Evolutionary conservation across 2,797 vertebrate species (phyloP).

Genomic region (Tinamus major): DNA sequence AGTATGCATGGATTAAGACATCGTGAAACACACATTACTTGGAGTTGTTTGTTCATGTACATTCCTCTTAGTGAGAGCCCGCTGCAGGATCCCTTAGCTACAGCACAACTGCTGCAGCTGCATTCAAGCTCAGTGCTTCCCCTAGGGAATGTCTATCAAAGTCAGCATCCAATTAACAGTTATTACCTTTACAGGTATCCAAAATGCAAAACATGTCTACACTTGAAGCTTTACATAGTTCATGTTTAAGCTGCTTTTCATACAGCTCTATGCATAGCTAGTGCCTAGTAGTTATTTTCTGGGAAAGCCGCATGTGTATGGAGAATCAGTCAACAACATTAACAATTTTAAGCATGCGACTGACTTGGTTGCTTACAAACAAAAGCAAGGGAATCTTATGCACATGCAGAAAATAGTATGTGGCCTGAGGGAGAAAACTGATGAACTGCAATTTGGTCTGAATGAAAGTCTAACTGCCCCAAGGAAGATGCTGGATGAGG

Average conservation of each 20-base stretch:
- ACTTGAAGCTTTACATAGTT: not conserved
- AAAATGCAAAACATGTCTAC: not conserved
- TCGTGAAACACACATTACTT: not conserved
- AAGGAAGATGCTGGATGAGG: not conserved
- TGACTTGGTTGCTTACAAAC: not conserved
- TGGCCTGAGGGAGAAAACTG: not conserved
- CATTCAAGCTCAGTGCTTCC: not conserved
- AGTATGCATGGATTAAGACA: not conserved
- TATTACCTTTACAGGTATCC: not conserved
- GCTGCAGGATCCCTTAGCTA: not conserved
- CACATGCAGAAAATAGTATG: not conserved
- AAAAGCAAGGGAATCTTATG: not conserved
- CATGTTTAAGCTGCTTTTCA: not conserved
- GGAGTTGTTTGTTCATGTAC: not conserved
- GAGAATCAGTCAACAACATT: not conserved
- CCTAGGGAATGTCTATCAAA: not conserved
- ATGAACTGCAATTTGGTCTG: not conserved
- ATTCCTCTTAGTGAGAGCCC: not conserved
- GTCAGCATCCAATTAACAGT: not conserved
- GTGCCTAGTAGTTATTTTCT: not conserved
- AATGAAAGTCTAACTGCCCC: not conserved
- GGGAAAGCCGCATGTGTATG: rapidly evolving
- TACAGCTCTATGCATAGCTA: not conserved
- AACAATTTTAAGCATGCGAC: not conserved
- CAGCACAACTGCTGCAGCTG: not conserved